Conservation (phyloP, 2,113 vertebrate genomes). For the Urocynchramus pylzowi region DNA sequence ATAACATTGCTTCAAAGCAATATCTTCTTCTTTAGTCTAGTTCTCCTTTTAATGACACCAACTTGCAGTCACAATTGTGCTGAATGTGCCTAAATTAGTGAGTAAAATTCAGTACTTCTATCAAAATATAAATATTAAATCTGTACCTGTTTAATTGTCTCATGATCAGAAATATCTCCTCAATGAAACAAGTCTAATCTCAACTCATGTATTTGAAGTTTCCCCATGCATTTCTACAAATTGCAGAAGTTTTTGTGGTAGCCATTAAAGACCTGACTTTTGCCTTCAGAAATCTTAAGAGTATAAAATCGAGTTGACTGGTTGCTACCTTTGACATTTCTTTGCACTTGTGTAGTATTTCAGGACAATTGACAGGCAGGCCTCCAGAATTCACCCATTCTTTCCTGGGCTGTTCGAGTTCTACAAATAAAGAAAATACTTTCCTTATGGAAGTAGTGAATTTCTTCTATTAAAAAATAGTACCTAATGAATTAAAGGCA, state of each 20-base stretch:
- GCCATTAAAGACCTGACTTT: neutral
- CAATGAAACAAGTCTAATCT: neutral
- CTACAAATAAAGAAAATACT: neutral
- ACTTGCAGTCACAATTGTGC: neutral
- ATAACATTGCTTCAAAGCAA: neutral
- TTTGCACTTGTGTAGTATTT: neutral
- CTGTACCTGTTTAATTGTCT: neutral
- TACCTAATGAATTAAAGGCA: neutral
- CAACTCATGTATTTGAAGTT: neutral
- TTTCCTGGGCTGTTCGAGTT: neutral
- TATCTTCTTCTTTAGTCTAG: neutral
- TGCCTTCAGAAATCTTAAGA: neutral
- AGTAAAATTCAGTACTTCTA: neutral
- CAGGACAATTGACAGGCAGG: neutral
- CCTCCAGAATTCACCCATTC: neutral
- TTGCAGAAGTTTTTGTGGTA: neutral
- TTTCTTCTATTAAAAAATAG: neutral
- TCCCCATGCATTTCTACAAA: neutral
- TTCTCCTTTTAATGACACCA: neutral
- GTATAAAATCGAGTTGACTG: neutral
- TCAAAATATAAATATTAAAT: neutral
- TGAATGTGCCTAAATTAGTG: neutral
- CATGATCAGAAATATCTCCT: neutral
- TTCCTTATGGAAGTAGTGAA: neutral
- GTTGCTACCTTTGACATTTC: neutral